Evolutionary conservation across 2,797 vertebrate species (phyloP), one percentile per base, ranked within the genome.

Genomic region (Odontamblyopus rebecca): DNA sequence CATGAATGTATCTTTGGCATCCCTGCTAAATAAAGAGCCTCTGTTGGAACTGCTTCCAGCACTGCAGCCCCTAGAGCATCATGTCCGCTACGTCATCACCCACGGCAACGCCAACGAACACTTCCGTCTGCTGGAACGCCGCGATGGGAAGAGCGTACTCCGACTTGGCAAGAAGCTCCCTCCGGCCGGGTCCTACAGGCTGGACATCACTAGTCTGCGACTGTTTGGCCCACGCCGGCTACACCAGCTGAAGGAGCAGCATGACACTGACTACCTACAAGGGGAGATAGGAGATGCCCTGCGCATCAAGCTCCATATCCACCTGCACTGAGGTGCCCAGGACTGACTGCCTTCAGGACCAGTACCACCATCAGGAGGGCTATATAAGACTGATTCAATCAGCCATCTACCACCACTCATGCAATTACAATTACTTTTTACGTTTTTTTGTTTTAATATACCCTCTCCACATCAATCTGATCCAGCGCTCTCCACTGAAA

Each of bases 11-110:
- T 95, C 95, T 69, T 92, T 96, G 74, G 91, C 93, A 0, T 77
- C 81, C 19, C 90, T 98, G 83, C 92, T 93, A 59, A 95, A 87
- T 82, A 93, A 93, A 50, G 89, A 96, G 85, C 96, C 95, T 35
- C 94, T 98, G 53, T 89, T 98, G 51, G 95, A 97, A 89, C 93
- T 98, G 0, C 89, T 95, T 51, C 96, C 97, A 0, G 96, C 96
- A 0, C 84, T 98, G 85, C 93, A 95, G 81, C 92, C 95, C 0
- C 91, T 96, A 81, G 94, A 95, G 89, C 93, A 93, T 82, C 94
- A 91, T 0, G 88, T 97, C 12, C 92, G 92, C 59, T 98, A 98
- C 1, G 64, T 95, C 57, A 96, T 98, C 84, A 87, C 95, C 23
- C 93, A 88, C 0, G 96, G 97, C 75, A 97, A 96, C 1, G 75